These are phyloP conservation scores for Anoplopoma fimbria DNA, from an alignment of 2,113 vertebrate species.

Conservation along the genomic window DNA sequence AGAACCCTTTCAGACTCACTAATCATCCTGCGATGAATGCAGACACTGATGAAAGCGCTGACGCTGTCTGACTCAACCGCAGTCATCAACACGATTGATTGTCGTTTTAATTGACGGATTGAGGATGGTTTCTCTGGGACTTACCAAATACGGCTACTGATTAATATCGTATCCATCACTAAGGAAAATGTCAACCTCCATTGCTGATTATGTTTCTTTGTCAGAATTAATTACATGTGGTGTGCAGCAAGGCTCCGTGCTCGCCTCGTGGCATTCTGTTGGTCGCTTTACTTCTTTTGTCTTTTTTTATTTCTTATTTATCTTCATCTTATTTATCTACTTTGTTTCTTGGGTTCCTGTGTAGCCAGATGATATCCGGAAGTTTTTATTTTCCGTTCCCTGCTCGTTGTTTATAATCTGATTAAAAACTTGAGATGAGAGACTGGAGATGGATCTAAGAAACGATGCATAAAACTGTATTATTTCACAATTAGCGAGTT, in stretches of 20 bases:
- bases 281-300: neutral
- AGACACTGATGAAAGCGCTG: neutral
- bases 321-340: too few species aligned
- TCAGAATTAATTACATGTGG: neutral
- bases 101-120: neutral
- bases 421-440: too few species aligned
- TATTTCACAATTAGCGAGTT: too few species aligned
- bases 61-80: neutral
- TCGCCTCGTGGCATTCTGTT: neutral
- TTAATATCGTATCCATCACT: slow-evolving; percentile 7
- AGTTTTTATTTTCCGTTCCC: too few species aligned
- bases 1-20: neutral
- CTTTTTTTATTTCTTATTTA: neutral
- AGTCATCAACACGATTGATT: slow-evolving; percentile 7
- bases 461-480: too few species aligned
- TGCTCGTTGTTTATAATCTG: too few species aligned
- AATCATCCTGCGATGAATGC: slow-evolving; percentile 9
- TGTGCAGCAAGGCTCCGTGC: neutral
- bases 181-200: neutral
- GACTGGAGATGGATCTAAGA: too few species aligned
- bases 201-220: neutral
- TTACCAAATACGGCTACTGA: neutral
- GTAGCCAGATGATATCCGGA: too few species aligned
- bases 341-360: too few species aligned
- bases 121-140: slow-evolving; percentile 7